Evolutionary conservation across 2,888 invertebrate species (phyloP).

Genomic region (Cremastinae sp.): DNA sequence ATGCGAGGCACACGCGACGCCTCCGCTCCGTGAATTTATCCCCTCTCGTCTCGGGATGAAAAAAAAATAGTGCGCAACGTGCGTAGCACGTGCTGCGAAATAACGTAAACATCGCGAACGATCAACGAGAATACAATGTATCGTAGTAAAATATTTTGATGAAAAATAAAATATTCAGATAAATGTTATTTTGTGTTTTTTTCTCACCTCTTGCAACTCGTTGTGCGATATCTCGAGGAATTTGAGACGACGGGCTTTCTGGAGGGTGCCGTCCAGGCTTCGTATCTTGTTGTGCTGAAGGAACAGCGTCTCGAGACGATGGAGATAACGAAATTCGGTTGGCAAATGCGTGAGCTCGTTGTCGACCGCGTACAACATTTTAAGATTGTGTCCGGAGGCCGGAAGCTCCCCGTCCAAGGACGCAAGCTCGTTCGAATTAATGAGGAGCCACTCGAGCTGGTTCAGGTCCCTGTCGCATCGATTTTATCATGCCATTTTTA

Average conservation of each 20-base stretch:
- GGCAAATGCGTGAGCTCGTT: constrained; percentile 88
- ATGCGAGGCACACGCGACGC: constrained; percentile 69
- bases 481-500: constrained; percentile 27
- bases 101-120: constrained; percentile 29
- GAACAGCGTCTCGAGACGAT: constrained; percentile 86
- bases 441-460: constrained; percentile 88
- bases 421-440: constrained; percentile 88
- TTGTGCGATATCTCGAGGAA: constrained; percentile 88
- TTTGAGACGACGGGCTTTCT: constrained; percentile 85
- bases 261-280: constrained; percentile 87
- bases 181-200: constrained; percentile 19
- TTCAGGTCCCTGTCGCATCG: constrained; percentile 82
- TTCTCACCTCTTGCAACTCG: constrained; percentile 83
- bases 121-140: not conserved
- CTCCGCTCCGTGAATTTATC: constrained; percentile 59
- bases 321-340: constrained; percentile 86
- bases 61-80: constrained; percentile 14
- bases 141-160: not conserved
- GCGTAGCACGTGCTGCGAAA: constrained; percentile 34
- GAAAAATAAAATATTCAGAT: too few relatives aligned
- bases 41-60: constrained; percentile 1
- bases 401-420: constrained; percentile 90
- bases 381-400: constrained; percentile 84
- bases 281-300: constrained; percentile 87
- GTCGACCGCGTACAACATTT: constrained; percentile 87